A percentile compares a stretch with the other conserved stretches of the same genome.
Conservation (phyloP, 1,140 invertebrate genomes). For the Halesus radiatus region DNA sequence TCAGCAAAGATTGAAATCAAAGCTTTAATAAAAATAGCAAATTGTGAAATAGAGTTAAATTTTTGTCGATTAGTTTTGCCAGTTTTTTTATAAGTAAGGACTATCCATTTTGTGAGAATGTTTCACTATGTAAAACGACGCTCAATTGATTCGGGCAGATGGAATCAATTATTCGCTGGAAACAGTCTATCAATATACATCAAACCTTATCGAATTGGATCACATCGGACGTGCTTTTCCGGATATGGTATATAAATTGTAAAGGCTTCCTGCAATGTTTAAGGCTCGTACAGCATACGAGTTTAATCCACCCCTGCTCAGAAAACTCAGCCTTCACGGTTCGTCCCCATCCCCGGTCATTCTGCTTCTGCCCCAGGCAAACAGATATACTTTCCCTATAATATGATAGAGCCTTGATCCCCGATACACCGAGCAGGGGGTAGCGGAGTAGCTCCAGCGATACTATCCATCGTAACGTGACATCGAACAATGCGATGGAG, state of each 20-base stretch:
- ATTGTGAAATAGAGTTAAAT: too few relatives aligned
- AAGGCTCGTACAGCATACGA: not conserved
- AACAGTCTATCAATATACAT: too few relatives aligned
- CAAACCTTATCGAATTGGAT: not conserved
- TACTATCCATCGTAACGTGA: slow-evolving; percentile 40
- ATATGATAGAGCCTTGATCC: slow-evolving; percentile 11
- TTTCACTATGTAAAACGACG: too few relatives aligned
- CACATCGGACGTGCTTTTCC: not conserved
- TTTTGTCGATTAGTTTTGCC: too few relatives aligned
- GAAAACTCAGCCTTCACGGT: not conserved
- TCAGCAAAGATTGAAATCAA: too few relatives aligned
- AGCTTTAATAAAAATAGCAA: too few relatives aligned
- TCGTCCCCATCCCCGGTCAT: not conserved
- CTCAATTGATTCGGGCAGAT: too few relatives aligned
- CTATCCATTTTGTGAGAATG: too few relatives aligned
- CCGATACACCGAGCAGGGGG: not conserved
- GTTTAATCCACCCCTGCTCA: slow-evolving; percentile 8
- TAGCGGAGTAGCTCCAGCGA: too few relatives aligned
- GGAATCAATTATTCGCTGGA: too few relatives aligned
- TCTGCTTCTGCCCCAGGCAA: not conserved
- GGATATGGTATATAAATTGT: slow-evolving; percentile 8
- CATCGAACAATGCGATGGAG: slow-evolving; percentile 40
- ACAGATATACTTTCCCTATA: not conserved
- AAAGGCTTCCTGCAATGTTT: not conserved
- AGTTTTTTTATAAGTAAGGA: too few relatives aligned